Evolutionary conservation across 2,888 invertebrate species (phyloP), one percentile per base, ranked within the genome.

Genomic region (Hemicrepidius hirtus): DNA sequence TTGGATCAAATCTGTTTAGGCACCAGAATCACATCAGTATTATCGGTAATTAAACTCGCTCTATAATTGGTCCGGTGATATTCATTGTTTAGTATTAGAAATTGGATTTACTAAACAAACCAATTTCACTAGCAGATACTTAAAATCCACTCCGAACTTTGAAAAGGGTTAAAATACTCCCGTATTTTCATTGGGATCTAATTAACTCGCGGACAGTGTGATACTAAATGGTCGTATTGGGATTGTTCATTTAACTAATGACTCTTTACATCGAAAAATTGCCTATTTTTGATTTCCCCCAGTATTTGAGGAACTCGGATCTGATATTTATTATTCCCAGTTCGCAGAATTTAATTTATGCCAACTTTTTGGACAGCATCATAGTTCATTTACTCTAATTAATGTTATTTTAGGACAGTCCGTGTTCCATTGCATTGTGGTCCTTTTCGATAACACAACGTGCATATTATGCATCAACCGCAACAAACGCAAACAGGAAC

Each of bases 1-100:
- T 60, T 59, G 46, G 46, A 24, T 59, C 44, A 60, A 49, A 60
- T 68, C 57, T 68, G 68, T 68, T 59, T 68, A 60, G 59, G 18
- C 13, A 16, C 21, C 24, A 44, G 41, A 66, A 66, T 57, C 49
- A 32, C 57, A 28, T 55, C 28, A 18, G 18, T 41, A 66, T 53
- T 53, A 57, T 21, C 66, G 50, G 64, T 50, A 64, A 64, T 49
- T 64, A 64, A 64, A 20, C 35, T 32, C 32, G 49, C n/a, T 32
- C 20, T 32, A 32, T 37, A 35, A 50, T 35, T 62, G 21, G 12
- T 12, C 10, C 24, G 16, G 5, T 12, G 3, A 24, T 5, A 50
- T 50, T 50, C 20, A 24, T 21, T n/a, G 13, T 21, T 9, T 12
- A 16, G 6, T 50, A 50, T 50, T 20, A n/a, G 20, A 24, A 50